phyloP scores from a whole-genome alignment of 92 coral and sea anemone species.

The Phenganax stokvisi region DNA sequence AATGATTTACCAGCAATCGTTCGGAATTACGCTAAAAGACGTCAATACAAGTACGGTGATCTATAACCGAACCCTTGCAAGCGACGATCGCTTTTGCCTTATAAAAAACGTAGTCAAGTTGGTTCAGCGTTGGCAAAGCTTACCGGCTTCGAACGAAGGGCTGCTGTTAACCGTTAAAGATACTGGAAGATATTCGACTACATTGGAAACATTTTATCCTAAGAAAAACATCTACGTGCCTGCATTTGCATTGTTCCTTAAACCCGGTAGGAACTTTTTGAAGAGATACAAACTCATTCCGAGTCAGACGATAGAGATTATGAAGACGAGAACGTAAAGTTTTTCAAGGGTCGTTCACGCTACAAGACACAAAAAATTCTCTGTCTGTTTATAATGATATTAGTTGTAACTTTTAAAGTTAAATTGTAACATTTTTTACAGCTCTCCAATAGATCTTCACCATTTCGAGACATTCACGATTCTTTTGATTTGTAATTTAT shows the following conservation, averaged over 20 bases:
- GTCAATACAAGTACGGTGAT: conserved; percentile 7
- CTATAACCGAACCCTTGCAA: conserved; percentile 8
- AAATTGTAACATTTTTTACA: no score
- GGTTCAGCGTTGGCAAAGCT: conserved; percentile 19
- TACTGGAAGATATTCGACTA: not conserved
- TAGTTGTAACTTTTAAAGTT: no score
- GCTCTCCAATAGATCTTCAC: no score
- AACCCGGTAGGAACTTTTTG: not conserved
- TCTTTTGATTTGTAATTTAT: no score
- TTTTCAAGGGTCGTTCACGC: not conserved
- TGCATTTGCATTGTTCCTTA: conserved; percentile 14
- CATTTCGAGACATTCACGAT: no score
- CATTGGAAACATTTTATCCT: conserved; percentile 31
- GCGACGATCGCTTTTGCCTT: not conserved
- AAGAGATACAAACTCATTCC: not conserved
- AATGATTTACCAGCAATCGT: conserved; percentile 6
- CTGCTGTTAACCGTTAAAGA: conserved; percentile 10
- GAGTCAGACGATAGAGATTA: conserved; percentile 10
- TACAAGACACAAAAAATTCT: not conserved
- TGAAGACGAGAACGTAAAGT: not conserved
- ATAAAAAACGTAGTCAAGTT: not conserved
- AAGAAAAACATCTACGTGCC: conserved; percentile 22
- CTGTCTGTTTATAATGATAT: not conserved
- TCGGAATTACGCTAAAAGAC: conserved; percentile 8
- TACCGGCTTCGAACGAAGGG: conserved; percentile 17